Base-by-base conservation (phyloP, 1,140 invertebrate species). In the Hypothenemus hampei region DNA sequence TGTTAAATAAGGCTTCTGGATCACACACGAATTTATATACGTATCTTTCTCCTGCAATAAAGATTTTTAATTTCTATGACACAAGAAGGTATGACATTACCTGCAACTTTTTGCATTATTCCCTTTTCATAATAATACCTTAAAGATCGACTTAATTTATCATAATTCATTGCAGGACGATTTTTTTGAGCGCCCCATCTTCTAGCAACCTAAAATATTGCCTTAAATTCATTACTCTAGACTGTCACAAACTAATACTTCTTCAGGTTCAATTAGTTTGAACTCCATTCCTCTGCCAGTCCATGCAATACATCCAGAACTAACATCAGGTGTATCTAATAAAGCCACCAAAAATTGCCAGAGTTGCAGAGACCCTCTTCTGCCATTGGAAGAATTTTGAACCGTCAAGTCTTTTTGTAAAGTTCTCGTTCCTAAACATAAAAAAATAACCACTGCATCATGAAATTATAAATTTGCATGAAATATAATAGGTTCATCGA, bases 21-120 rank as follows among this genome's bases (percentile, higher is more conserved):
- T 94, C 91, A 73, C 92, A 96, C 0, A 96, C 91, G 69, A 96
- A 97, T 71, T 93, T 93, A 73, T 97, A 97, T 8, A 97, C 93
- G 74, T 96, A 96, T 58, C 93, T 80, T 71, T 97, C 92, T 1
- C 93, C 91, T 80, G 78, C 59, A 66, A 78, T 78, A 58, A 62
- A 75, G 57, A 50, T 43, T 7, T 23, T 31, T 36, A 4, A 22
- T 16, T 37, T 8, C 16, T 37, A 10, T 3, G 8, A 16, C 36
- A 39, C 5, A 18, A 8, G 16, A n/a, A 16, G 11, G 36, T 3
- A 16, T 37, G 2, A 37, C 1, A 31, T 22, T 73, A 79, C 87
- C 91, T 45, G 93, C 91, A 0, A 97, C 94, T 75, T 98, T 98
- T 69, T 96, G 93, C 89, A 98, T 97, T 68, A 98, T 98, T 18